Evolutionary conservation across 2,797 vertebrate species (phyloP).

Genomic region (Craterocephalus amniculus): DNA sequence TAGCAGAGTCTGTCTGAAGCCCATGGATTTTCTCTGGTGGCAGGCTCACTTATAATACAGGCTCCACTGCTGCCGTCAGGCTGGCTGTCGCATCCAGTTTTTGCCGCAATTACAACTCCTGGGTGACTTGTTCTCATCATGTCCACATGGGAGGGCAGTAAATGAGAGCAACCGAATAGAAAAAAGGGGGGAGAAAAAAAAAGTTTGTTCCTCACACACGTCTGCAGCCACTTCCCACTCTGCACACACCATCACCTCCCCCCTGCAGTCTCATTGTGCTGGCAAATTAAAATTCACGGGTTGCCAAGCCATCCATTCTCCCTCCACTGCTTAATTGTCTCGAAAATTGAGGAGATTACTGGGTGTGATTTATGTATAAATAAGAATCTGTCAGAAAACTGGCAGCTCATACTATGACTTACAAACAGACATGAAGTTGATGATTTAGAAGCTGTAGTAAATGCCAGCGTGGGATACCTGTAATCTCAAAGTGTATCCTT

Average conservation of each 20-base stretch:
- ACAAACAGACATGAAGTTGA: constrained; percentile 29
- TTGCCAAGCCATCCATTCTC: constrained; percentile 78
- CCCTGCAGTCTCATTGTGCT: constrained; percentile 67
- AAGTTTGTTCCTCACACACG: constrained; percentile 50
- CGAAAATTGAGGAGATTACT: constrained; percentile 80
- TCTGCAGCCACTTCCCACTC: constrained; percentile 63
- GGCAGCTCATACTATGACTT: constrained; percentile 42
- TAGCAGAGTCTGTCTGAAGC: constrained; percentile 59
- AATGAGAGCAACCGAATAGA: constrained; percentile 57
- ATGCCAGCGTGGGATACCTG: constrained; percentile 2
- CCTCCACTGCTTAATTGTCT: constrained; percentile 78
- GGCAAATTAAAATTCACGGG: constrained; percentile 77
- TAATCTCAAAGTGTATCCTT: constrained; percentile 11
- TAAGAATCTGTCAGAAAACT: constrained; percentile 69
- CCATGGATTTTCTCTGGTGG: constrained; percentile 53
- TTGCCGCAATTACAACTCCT: constrained; percentile 62
- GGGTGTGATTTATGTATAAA: constrained; percentile 72
- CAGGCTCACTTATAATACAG: constrained; percentile 50
- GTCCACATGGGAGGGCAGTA: constrained; percentile 61
- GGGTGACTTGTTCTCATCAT: constrained; percentile 42
- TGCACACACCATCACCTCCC: constrained; percentile 60
- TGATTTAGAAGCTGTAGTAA: constrained; percentile 21
- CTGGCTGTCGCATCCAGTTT: constrained; percentile 35
- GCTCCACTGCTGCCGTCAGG: constrained; percentile 28
- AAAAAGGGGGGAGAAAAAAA: constrained; percentile 30